Conservation (phyloP, 1,140 invertebrate species). For the Ladona fulva region DNA sequence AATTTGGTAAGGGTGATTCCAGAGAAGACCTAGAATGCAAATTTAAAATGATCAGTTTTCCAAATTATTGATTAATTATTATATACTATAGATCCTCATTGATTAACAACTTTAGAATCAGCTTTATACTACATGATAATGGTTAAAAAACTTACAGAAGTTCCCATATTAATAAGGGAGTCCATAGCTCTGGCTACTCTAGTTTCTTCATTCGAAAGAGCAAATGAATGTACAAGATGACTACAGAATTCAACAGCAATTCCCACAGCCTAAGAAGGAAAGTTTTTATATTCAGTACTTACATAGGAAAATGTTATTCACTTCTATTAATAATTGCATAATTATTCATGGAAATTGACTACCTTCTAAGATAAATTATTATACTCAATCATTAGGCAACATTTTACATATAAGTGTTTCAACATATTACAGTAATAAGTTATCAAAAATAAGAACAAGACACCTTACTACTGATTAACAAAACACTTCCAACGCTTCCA, state of each 20-base stretch:
- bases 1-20: conserved; percentile 97
- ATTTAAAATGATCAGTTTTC: conserved; percentile 11
- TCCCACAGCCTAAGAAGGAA: conserved; percentile 69
- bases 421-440: no score
- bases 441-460: no score
- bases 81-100: background rate
- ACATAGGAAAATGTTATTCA: no score
- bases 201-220: conserved; percentile 59
- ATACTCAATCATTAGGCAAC: no score
- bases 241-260: conserved; percentile 99
- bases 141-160: conserved; percentile 58
- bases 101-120: background rate
- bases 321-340: no score
- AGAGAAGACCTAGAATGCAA: conserved; percentile 60
- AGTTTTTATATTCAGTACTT: conserved; percentile 16
- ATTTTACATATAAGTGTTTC: no score
- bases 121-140: background rate
- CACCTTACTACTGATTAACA: no score
- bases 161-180: conserved; percentile 84
- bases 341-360: no score
- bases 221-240: conserved; percentile 89
- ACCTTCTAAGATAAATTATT: no score
- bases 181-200: conserved; percentile 69
- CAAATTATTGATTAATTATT: background rate
- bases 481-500: no score